Percentiles rank a stretch among this genome's conserved stretches.
These are phyloP conservation scores for Pantelozetes paolii DNA, from an alignment of 2,888 invertebrate genomes.

Conservation along the genomic window DNA sequence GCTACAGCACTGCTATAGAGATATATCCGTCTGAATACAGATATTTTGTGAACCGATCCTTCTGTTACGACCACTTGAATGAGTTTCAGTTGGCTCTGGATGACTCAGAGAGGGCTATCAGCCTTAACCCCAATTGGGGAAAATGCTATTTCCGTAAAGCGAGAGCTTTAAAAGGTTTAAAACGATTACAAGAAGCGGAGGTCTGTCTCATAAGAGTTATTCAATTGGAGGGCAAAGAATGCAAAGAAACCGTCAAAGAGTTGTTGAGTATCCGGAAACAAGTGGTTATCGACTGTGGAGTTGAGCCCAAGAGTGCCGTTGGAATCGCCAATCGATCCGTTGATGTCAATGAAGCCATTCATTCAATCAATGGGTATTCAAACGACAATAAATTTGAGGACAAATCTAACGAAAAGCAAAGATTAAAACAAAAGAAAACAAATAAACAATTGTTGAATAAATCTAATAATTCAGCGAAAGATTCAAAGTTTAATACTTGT, in stretches of 20 bases:
- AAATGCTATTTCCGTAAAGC: conserved; percentile 57
- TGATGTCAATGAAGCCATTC: too few relatives aligned
- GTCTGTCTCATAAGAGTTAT: not conserved
- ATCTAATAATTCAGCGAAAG: too few relatives aligned
- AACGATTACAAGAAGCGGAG: not conserved
- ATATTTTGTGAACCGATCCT: conserved; percentile 56
- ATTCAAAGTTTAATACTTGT: too few relatives aligned
- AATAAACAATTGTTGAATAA: not conserved
- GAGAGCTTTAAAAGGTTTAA: conserved; percentile 54
- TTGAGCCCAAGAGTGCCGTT: too few relatives aligned
- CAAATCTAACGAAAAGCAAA: not conserved
- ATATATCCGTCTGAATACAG: not conserved
- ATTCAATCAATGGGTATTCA: too few relatives aligned
- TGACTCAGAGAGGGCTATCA: conserved; percentile 56
- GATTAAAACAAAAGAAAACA: not conserved
- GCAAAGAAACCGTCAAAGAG: not conserved
- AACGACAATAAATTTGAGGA: not conserved
- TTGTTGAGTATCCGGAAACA: not conserved
- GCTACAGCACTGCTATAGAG: not conserved
- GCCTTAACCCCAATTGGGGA: conserved; percentile 54
- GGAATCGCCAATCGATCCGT: too few relatives aligned
- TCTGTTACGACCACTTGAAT: conserved; percentile 51
- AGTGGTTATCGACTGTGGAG: too few relatives aligned
- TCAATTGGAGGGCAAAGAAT: not conserved
- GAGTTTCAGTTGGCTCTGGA: conserved; percentile 51